These are phyloP conservation scores for Sebastes ruberrimus DNA, from an alignment of 2,797 vertebrate species.

Conservation along the genomic window DNA sequence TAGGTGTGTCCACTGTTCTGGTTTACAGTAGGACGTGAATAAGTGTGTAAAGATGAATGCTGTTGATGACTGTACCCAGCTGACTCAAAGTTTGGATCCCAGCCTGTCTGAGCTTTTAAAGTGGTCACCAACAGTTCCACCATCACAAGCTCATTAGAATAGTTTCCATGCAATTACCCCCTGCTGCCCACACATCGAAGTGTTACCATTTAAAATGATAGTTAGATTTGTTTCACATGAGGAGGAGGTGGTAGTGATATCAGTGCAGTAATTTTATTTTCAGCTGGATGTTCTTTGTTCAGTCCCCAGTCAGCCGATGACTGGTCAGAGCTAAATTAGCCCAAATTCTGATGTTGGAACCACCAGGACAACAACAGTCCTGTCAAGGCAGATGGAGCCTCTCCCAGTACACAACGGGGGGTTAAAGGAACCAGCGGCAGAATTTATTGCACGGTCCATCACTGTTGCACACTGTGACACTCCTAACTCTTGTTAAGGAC, in stretches of 20 bases:
- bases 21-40: neutral
- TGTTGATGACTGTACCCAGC: neutral
- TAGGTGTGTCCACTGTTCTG: neutral
- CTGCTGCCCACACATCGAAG: neutral
- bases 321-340: neutral
- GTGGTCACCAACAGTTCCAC: neutral
- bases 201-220: neutral
- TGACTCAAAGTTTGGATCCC: neutral
- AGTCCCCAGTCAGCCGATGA: neutral
- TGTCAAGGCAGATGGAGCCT: neutral
- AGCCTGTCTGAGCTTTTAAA: neutral
- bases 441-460: neutral
- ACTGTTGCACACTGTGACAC: neutral
- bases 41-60: neutral
- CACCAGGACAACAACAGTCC: neutral
- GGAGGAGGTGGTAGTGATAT: neutral
- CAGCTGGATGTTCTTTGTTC: neutral
- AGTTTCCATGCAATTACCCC: neutral
- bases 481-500: neutral
- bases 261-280: neutral
- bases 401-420: neutral
- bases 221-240: neutral
- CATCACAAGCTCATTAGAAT: conserved; percentile 26
- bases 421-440: neutral
- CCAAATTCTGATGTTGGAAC: neutral